Percentiles rank a stretch among this genome's conserved stretches.
These are phyloP conservation scores for Synanceia verrucosa DNA, from an alignment of 2,797 vertebrate species.

Conservation along the genomic window DNA sequence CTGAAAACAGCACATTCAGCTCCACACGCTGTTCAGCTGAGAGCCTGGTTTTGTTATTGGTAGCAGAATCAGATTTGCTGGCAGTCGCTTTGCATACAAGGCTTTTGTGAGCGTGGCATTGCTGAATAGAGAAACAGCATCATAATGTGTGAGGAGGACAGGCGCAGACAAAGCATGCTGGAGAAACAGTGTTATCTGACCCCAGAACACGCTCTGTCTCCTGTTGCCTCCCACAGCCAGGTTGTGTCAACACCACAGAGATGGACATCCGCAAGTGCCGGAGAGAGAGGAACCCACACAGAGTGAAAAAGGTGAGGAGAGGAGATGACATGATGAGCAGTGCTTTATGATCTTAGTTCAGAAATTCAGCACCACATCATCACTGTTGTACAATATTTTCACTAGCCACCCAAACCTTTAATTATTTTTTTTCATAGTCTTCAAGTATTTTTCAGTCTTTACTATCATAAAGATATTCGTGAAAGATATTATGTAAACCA, in stretches of 20 bases:
- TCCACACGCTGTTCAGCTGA: background rate
- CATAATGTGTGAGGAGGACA: conserved; percentile 32
- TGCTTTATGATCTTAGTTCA: background rate
- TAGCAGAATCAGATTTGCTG: conserved; percentile 39
- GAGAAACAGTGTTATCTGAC: conserved; percentile 58
- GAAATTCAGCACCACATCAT: background rate
- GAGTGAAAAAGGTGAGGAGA: conserved; percentile 91
- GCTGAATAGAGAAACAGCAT: conserved; percentile 32
- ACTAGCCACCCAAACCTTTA: background rate
- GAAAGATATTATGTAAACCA: too few relatives aligned
- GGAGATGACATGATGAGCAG: background rate
- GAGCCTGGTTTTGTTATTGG: conserved; percentile 14
- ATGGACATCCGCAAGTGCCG: conserved; percentile 98
- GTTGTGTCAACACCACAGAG: conserved; percentile 97
- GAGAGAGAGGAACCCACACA: conserved; percentile 95
- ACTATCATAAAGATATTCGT: too few relatives aligned
- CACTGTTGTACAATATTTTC: background rate
- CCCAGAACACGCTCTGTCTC: conserved; percentile 48
- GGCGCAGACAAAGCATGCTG: conserved; percentile 25
- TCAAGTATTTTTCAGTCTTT: background rate
- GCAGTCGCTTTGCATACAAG: conserved; percentile 47
- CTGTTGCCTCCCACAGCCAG: conserved; percentile 85
- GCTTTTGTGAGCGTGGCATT: conserved; percentile 22
- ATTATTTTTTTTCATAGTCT: background rate
- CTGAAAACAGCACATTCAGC: conserved; percentile 23